These are phyloP conservation scores for Carapus acus DNA, from an alignment of 2,797 vertebrate genomes.

Conservation along the genomic window DNA sequence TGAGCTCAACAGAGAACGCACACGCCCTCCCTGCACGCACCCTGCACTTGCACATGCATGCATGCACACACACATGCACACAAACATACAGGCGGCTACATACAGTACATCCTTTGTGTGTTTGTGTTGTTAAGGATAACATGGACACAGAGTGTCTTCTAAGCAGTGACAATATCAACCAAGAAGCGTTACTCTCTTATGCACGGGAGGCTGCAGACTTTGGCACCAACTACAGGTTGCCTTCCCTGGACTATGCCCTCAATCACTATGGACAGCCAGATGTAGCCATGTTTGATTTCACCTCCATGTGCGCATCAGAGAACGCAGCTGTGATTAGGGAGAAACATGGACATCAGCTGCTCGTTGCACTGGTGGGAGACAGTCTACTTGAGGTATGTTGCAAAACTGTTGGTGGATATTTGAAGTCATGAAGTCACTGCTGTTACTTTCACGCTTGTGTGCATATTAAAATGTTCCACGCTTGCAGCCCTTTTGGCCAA, in stretches of 20 bases:
- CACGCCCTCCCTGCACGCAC: background rate
- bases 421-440: background rate
- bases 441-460: background rate
- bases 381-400: constrained; percentile 88
- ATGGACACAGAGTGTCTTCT: constrained; percentile 88
- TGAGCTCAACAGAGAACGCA: constrained; percentile 48
- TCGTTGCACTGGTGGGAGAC: constrained; percentile 92
- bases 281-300: constrained; percentile 98
- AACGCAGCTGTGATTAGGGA: constrained; percentile 88
- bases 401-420: background rate
- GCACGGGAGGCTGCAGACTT: constrained; percentile 96
- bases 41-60: no score
- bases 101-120: background rate
- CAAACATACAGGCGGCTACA: no score
- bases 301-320: constrained; percentile 95
- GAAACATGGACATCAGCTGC: constrained; percentile 79
- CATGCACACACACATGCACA: no score
- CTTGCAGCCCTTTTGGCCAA: constrained; percentile 95
- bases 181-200: constrained; percentile 86
- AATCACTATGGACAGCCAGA: constrained; percentile 91
- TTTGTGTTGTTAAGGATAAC: constrained; percentile 81
- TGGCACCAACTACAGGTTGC: constrained; percentile 94
- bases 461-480: constrained; percentile 15
- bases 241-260: constrained; percentile 92
- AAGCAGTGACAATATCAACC: constrained; percentile 84